These are phyloP conservation scores for Condylura cristata DNA, from an alignment of 2,113 vertebrate species.

Conservation along the genomic window DNA sequence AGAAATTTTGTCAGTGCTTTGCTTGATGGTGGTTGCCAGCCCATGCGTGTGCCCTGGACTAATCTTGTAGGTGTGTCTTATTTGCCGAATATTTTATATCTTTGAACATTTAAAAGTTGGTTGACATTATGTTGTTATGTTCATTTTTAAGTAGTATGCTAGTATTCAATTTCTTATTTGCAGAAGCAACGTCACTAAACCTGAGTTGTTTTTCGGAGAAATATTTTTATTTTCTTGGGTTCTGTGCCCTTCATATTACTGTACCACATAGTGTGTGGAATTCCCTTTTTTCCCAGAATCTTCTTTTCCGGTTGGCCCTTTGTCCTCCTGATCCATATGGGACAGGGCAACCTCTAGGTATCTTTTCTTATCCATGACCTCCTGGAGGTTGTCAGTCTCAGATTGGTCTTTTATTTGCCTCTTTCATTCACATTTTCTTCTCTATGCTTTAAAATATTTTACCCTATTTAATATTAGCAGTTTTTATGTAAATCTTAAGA, in stretches of 20 bases:
- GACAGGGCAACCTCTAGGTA: fast-evolving
- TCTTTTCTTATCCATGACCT: not conserved
- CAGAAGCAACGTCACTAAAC: not conserved
- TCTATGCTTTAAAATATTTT: not conserved
- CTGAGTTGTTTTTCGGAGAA: not conserved
- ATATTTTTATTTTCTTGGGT: not conserved
- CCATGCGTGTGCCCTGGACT: not conserved
- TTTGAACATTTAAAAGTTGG: not conserved
- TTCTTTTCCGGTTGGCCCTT: not conserved
- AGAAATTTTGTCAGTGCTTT: not conserved
- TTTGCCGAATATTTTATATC: not conserved
- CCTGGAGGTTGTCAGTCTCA: not conserved
- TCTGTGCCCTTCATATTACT: not conserved
- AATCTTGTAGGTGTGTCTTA: not conserved
- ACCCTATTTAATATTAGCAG: not conserved
- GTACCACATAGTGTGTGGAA: not conserved
- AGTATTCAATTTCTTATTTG: not conserved
- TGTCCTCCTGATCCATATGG: not conserved
- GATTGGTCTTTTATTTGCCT: not conserved
- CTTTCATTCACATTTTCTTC: not conserved
- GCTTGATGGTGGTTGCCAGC: not conserved
- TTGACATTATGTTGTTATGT: not conserved
- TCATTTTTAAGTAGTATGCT: not conserved
- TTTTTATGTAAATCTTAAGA: not conserved
- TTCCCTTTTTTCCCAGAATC: not conserved